Evolutionary conservation across 2,797 vertebrate genomes (phyloP).

Genomic region (Galago senegalensis): DNA sequence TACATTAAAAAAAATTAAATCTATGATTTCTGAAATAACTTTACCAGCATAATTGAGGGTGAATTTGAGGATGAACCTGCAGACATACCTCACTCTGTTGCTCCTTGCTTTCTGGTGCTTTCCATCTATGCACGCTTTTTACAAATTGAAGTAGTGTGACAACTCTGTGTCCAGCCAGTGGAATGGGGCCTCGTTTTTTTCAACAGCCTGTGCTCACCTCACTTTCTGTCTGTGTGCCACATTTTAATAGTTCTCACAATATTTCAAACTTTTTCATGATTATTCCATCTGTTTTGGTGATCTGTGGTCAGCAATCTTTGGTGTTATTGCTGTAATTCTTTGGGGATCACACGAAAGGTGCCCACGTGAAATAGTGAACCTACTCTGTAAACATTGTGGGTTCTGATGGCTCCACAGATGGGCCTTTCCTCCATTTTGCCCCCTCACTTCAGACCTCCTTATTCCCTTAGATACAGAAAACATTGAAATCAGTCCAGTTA

Average conservation of each 20-base stretch:
- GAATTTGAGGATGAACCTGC: background rate
- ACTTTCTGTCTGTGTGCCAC: background rate
- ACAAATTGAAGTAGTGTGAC: background rate
- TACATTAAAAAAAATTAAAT: background rate
- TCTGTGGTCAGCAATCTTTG: background rate
- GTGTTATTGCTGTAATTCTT: background rate
- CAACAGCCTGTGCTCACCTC: background rate
- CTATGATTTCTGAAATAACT: background rate
- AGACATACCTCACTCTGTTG: background rate
- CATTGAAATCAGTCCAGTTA: background rate
- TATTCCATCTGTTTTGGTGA: background rate
- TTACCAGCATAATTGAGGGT: background rate
- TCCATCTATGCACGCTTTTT: background rate
- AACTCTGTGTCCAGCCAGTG: background rate
- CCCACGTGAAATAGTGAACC: background rate
- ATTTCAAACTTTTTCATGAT: background rate
- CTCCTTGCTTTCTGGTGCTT: background rate
- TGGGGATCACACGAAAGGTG: background rate
- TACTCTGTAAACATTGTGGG: background rate
- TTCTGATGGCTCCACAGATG: background rate
- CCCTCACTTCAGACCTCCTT: no score
- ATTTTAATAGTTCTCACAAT: background rate
- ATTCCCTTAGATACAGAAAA: background rate
- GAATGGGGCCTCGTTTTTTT: background rate
- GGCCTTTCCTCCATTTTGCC: background rate